These are phyloP conservation scores for Eumeta japonica DNA, from an alignment of 1,140 invertebrate genomes.

Conservation along the genomic window DNA sequence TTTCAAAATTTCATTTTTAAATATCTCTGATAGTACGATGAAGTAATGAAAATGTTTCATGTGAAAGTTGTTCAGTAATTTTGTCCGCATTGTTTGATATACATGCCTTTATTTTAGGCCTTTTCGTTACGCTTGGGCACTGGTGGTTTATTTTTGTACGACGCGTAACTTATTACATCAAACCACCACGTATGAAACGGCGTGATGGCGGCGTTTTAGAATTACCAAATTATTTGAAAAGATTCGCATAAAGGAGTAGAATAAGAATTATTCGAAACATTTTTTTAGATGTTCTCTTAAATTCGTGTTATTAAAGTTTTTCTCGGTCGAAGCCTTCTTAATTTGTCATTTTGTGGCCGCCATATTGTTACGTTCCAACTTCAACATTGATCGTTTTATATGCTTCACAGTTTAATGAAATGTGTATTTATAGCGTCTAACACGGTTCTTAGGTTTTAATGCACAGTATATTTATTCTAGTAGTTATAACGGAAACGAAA, in stretches of 20 bases:
- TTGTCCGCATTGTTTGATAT: constrained; percentile 21
- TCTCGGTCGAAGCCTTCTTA: constrained; percentile 5
- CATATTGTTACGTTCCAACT: constrained; percentile 31
- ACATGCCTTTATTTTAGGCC: constrained; percentile 16
- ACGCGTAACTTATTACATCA: constrained; percentile 17
- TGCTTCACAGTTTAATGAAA: no score
- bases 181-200: constrained; percentile 31
- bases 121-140: constrained; percentile 26
- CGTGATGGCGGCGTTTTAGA: constrained; percentile 24
- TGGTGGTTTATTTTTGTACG: constrained; percentile 50
- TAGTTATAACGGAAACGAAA: no score
- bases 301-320: no score
- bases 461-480: no score
- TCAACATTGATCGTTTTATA: no score
- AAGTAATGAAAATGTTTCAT: constrained; percentile 35
- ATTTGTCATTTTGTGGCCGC: constrained; percentile 23
- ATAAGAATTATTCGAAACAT: constrained; percentile 30
- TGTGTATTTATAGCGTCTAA: no score
- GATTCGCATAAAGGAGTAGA: constrained; percentile 23
- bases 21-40: constrained; percentile 44
- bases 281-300: no score
- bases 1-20: constrained; percentile 26
- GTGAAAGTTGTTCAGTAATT: constrained; percentile 34
- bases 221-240: constrained; percentile 13
- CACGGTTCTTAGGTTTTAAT: no score